Evolutionary conservation across 2,113 vertebrate genomes (phyloP).

Genomic region (Albula glossodonta): DNA sequence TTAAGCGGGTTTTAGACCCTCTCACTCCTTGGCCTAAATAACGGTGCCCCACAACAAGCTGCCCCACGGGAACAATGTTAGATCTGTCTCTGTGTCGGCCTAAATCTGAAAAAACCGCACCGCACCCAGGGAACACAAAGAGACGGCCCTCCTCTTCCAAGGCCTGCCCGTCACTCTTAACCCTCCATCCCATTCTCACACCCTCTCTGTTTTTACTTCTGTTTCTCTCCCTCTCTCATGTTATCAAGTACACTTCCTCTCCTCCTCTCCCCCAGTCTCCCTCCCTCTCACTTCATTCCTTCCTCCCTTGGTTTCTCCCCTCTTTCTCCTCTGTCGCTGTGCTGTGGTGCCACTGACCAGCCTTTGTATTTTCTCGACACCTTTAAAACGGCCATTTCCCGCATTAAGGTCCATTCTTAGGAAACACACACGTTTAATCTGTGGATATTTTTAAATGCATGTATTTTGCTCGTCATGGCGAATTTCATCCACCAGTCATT

Average conservation of each 20-base stretch:
- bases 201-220: slow-evolving; percentile 3
- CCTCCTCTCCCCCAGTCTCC: neutral
- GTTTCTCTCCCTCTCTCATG: neutral
- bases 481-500: no score
- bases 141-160: slow-evolving; percentile 61
- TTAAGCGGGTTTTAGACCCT: slow-evolving; percentile 69
- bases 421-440: no score
- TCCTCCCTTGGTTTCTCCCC: slow-evolving; percentile 28
- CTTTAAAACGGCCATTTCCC: neutral
- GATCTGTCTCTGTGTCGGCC: slow-evolving; percentile 64
- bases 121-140: slow-evolving; percentile 64
- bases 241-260: neutral
- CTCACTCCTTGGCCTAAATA: slow-evolving; percentile 68
- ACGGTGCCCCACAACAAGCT: slow-evolving; percentile 69
- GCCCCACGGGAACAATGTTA: slow-evolving; percentile 67
- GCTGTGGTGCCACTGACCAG: no score
- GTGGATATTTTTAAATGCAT: no score
- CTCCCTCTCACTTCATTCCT: slow-evolving; percentile 27
- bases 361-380: neutral
- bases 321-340: neutral
- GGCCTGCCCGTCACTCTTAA: slow-evolving; percentile 28
- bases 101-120: slow-evolving; percentile 32
- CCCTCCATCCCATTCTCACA: slow-evolving; percentile 49
- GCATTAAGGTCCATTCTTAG: no score
- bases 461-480: no score